Conservation (phyloP, 2,888 invertebrate species). For the Limenitis arthemis region DNA sequence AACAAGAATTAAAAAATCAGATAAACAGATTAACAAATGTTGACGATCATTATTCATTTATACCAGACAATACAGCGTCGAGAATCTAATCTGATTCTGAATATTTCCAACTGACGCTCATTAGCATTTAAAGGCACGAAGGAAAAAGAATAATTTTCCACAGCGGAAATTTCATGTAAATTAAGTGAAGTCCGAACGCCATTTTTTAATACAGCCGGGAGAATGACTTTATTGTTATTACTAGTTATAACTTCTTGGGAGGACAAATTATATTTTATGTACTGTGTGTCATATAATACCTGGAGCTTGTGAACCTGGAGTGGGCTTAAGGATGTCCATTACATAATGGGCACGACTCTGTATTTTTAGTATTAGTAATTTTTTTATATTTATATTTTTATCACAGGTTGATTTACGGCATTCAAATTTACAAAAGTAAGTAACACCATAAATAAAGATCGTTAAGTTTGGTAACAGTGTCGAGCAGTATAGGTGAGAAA, state of each 20-base stretch:
- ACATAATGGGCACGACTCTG: too few species aligned
- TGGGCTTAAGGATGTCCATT: too few species aligned
- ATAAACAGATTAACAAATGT: neutral
- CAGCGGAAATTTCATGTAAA: conserved; percentile 64
- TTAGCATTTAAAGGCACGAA: conserved; percentile 55
- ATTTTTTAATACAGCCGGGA: conserved; percentile 41
- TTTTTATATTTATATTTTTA: too few species aligned
- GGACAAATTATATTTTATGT: neutral
- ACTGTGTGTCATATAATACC: too few species aligned
- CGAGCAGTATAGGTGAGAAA: too few species aligned
- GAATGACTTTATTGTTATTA: conserved; percentile 8
- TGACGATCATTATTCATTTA: conserved; percentile 31
- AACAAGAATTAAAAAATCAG: neutral
- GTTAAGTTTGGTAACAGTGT: too few species aligned
- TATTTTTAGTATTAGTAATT: too few species aligned
- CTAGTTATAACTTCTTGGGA: neutral
- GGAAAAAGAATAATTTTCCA: conserved; percentile 52
- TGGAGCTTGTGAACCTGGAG: too few species aligned
- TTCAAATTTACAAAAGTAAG: too few species aligned
- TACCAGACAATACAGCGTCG: conserved; percentile 37
- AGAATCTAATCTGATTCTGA: conserved; percentile 55
- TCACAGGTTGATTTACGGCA: too few species aligned
- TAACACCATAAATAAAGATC: too few species aligned
- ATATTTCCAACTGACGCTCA: conserved; percentile 55
- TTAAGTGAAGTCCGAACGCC: conserved; percentile 48